Evolutionary conservation across 2,888 invertebrate genomes (phyloP).

Genomic region (Dicycla oo): DNA sequence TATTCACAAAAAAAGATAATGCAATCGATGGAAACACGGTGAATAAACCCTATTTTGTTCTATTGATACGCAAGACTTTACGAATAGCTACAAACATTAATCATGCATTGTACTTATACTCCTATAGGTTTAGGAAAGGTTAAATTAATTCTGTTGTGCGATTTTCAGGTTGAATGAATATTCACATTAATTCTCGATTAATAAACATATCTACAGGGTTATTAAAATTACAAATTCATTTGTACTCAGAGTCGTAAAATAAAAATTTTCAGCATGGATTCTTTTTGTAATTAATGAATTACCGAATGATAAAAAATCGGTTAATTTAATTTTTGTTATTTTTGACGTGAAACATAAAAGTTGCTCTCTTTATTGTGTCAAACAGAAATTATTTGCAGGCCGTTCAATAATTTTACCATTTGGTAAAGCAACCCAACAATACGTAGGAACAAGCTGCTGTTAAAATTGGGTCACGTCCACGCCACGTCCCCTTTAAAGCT

Average conservation of each 20-base stretch:
- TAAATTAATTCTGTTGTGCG: slow-evolving; percentile 36
- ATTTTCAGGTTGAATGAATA: slow-evolving; percentile 40
- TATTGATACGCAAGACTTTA: background rate
- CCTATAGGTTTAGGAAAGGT: slow-evolving; percentile 11
- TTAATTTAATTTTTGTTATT: background rate
- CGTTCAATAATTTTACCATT: slow-evolving; percentile 3
- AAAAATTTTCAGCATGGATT: slow-evolving; percentile 58
- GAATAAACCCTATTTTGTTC: background rate
- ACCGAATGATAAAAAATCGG: no score
- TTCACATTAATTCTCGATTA: slow-evolving; percentile 38
- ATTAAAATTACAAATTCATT: slow-evolving; percentile 50
- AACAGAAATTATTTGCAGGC: background rate
- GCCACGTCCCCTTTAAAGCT: background rate
- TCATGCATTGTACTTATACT: background rate
- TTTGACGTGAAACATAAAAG: no score
- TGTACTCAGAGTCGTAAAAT: slow-evolving; percentile 20
- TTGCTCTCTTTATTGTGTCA: background rate
- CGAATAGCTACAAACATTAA: slow-evolving; percentile 12
- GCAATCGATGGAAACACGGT: background rate
- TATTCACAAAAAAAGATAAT: background rate
- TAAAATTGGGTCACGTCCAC: slow-evolving; percentile 8
- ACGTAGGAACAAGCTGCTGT: background rate
- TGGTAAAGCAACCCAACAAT: background rate
- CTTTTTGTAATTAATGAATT: slow-evolving; percentile 54
- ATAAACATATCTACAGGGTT: slow-evolving; percentile 25